Base-by-base conservation (phyloP, 2,888 invertebrate species). In the Deilephila elpenor region DNA sequence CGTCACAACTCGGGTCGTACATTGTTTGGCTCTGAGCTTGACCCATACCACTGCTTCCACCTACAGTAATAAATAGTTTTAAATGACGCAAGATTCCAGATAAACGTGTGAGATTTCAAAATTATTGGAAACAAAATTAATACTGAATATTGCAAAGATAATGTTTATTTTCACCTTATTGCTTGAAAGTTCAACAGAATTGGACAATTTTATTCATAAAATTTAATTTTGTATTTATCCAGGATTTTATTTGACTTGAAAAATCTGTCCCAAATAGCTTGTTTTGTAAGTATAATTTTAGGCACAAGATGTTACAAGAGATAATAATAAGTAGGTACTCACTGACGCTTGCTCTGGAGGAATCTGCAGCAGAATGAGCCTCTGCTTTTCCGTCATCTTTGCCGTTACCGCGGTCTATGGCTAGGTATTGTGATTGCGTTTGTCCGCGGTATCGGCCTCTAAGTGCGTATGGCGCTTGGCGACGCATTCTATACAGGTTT, bases 1-100 rank as follows among this genome's bases (percentile, higher is more conserved):
- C 97, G n/a, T 96, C 96, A 80, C 97, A 97, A 75, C 95, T 95
- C 0, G 95, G 95, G 71, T 96, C 96, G 71, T 96, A 96, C 75
- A 96, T 95, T 71, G 97, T 97, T 90, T 98, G 98, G 90, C 98
- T 98, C 91, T 98, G 98, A 0, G 98, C 98, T 93, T 98, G 98
- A 0, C 98, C 98, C 97, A 98, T 98, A 73, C 98, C 98, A 84
- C 96, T 96, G 77, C 95, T 96, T 67, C 98, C 98, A 93, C 96
- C 98, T 98, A 80, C 92, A 91, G 73, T 32, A 59, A 14, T 77
- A 72, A 67, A 19, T 70, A 71, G 34, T n/a, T 64, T 59, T 60
- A 37, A 70, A 70, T 37, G 53, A n/a, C 34, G 34, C 5, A 59
- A 56, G 37, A 61, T 4, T 25, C 19, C 3, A 4, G 20, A 14